Percentiles rank a stretch among this genome's conserved stretches.
These are phyloP conservation scores for Nomada goodeniana DNA, from an alignment of 2,888 invertebrate genomes.

Conservation along the genomic window DNA sequence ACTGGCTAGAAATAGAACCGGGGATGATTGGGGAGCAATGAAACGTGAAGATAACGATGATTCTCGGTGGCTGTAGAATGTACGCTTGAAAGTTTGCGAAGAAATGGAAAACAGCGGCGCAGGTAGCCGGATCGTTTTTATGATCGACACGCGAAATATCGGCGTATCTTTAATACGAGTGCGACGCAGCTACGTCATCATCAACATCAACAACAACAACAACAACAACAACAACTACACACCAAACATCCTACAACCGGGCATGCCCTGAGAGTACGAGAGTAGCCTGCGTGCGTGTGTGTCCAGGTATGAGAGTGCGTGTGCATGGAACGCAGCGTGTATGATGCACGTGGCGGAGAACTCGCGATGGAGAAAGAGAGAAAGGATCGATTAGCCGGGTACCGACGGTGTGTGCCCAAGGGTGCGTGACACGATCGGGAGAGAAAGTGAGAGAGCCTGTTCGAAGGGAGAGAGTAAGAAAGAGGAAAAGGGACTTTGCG, in stretches of 20 bases:
- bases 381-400: slow-evolving; percentile 49
- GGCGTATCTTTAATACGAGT: not conserved
- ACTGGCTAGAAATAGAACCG: not conserved
- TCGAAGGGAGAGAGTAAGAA: slow-evolving; percentile 17
- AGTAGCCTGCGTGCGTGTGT: slow-evolving; percentile 77
- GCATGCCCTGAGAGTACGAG: slow-evolving; percentile 84
- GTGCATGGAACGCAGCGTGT: slow-evolving; percentile 45
- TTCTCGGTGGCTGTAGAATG: not conserved
- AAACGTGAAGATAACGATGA: not conserved
- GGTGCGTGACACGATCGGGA: slow-evolving; percentile 58
- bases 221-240: slow-evolving; percentile 69
- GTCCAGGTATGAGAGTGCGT: slow-evolving; percentile 53
- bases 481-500: slow-evolving; percentile 30
- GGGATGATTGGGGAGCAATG: not conserved
- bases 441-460: slow-evolving; percentile 37
- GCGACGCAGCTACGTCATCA: slow-evolving; percentile 1
- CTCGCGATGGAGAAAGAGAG: slow-evolving; percentile 44
- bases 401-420: slow-evolving; percentile 53
- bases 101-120: not conserved
- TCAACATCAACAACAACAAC: slow-evolving; percentile 41
- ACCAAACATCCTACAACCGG: slow-evolving; percentile 83
- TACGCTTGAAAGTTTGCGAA: not conserved
- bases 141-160: slow-evolving; percentile 6
- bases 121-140: not conserved
- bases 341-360: slow-evolving; percentile 29